These are phyloP conservation scores for Cryptotermes secundus DNA, from an alignment of 1,140 invertebrate species.

Conservation along the genomic window DNA sequence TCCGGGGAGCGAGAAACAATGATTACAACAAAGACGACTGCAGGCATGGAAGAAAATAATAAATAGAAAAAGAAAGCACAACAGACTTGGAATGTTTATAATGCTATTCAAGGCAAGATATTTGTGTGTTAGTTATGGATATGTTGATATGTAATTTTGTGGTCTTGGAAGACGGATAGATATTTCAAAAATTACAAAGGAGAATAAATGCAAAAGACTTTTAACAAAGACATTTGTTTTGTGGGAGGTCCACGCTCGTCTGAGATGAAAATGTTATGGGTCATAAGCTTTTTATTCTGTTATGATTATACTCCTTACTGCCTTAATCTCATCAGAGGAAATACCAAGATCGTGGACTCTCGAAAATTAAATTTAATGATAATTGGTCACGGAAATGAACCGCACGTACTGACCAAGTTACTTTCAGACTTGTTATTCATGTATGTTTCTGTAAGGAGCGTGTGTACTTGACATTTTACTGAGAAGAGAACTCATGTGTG, in stretches of 20 bases:
- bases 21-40: slow-evolving; percentile 6
- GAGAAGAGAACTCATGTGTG: too few species aligned
- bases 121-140: slow-evolving; percentile 17
- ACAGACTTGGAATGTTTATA: slow-evolving; percentile 9
- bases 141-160: slow-evolving; percentile 9
- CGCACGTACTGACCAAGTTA: too few species aligned
- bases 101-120: not conserved
- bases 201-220: not conserved
- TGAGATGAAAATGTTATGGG: not conserved
- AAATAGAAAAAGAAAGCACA: not conserved
- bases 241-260: slow-evolving; percentile 6
- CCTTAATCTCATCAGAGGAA: too few species aligned
- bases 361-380: too few species aligned
- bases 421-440: too few species aligned
- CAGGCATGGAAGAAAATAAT: slow-evolving; percentile 2
- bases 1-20: slow-evolving; percentile 1
- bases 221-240: not conserved
- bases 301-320: not conserved
- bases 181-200: not conserved
- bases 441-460: too few species aligned
- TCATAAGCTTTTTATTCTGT: not conserved
- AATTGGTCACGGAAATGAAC: too few species aligned
- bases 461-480: too few species aligned
- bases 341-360: too few species aligned
- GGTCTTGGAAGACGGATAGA: not conserved